Base-by-base conservation (phyloP, 2,888 invertebrate species). In the Leucozona laternaria region DNA sequence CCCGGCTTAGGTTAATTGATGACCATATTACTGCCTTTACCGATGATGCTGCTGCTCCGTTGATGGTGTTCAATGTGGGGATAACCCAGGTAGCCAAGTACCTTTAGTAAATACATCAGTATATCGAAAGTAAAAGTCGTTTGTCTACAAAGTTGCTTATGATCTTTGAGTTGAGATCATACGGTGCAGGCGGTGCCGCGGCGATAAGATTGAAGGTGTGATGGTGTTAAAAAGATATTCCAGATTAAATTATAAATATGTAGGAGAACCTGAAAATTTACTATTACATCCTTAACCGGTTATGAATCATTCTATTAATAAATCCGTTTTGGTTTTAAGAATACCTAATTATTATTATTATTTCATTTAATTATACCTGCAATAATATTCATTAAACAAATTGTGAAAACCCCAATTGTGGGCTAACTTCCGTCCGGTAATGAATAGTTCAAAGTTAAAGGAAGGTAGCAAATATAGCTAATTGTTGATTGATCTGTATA, bases 121-220 rank as follows among this genome's bases (percentile, higher is more conserved):
- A 64, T 15, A 58, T 20, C 28, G 71, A 79, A 73, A 79, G 79
- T 58, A 79, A 79, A 79, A 79, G 64, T 57, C 11, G 53, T 70
- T 68, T 34, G 62, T 20, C 48, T 1, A 37, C 37, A 34, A 31
- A 8, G 37, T 60, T 60, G 22, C 15, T 60, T 25, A 53, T 28
- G 60, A 8, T 43, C n/a, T 57, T 45, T 53, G 15, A 37, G 45
- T 64, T 20, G 68, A 68, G 40, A 68, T 58, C 45, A n/a, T 45
- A 11, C 25, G 3, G 6, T 20, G 34, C 34, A 7, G 34, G 34
- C 7, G 7, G 31, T 7, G 17, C 22, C 17, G 4, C 40, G 55
- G 17, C 2, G 53, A 57, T 58, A 50, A 17, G 50, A 45, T 28
- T 20, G 10, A 28, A 58, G 57, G 68, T 58, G 66, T 45, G 48